Conservation (phyloP, 2,113 vertebrate species). For the Calyptommatus sinebrachiatus region DNA sequence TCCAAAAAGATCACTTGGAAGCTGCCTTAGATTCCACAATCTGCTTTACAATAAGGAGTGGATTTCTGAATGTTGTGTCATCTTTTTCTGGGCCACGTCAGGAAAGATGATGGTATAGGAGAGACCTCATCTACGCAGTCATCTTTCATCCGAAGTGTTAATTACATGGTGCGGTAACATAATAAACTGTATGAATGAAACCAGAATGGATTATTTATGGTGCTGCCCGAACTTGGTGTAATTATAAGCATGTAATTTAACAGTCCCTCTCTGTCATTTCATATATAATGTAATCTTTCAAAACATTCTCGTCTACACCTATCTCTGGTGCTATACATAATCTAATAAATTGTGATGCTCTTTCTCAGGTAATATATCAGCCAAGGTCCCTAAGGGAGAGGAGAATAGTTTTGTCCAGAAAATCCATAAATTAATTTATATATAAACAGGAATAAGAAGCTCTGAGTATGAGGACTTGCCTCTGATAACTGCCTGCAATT, state of each 20-base stretch:
- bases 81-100: not conserved
- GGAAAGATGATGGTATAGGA: not conserved
- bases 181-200: conserved; percentile 52
- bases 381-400: conserved; percentile 62
- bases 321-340: conserved; percentile 50
- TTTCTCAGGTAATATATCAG: conserved; percentile 64
- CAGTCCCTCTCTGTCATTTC: conserved; percentile 61
- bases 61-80: not conserved
- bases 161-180: conserved; percentile 63
- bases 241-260: conserved; percentile 67
- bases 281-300: conserved; percentile 65
- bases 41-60: not conserved
- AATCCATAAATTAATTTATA: conserved; percentile 64
- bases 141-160: conserved; percentile 45
- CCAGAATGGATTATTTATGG: conserved; percentile 65
- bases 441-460: conserved; percentile 57
- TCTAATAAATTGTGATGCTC: conserved; percentile 64
- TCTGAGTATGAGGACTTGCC: conserved; percentile 15
- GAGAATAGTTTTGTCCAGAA: conserved; percentile 57
- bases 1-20: too few species aligned
- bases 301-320: conserved; percentile 50
- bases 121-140: not conserved
- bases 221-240: conserved; percentile 67
- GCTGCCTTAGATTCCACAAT: not conserved
- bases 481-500: conserved; percentile 53